Evolutionary conservation across 2,797 vertebrate species (phyloP), one percentile per base, ranked within the genome.

Genomic region (Menidia menidia): DNA sequence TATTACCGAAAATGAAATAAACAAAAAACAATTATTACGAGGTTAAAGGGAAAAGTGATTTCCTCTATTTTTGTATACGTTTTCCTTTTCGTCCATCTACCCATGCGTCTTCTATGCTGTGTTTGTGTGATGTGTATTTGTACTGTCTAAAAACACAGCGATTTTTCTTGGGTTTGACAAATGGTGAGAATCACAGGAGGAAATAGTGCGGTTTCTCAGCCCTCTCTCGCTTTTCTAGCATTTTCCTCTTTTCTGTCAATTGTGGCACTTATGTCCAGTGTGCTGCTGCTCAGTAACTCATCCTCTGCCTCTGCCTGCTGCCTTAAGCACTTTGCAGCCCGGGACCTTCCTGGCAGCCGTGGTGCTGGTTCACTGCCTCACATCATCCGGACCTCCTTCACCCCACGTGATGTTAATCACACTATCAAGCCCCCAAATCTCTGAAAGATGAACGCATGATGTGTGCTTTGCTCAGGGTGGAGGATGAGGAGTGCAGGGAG

Each of bases 91-190:
- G 75, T 73, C 76, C 44, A 48, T 88, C 78, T 77, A 75, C 81
- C 80, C 61, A 65, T 13, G 52, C 80, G 61, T 77, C 67, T 59
- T 73, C 64, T 60, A 25, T 25, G 7, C 69, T 48, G 84, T 48
- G 84, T 93, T 91, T 89, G 87, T 88, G 90, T 92, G 88, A 91
- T 89, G 35, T 82, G 87, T 86, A 92, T 89, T 89, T 90, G 64
- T 77, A 77, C 32, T 72, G 71, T 89, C 84, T 78, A 83, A 88
- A 84, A 78, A 60, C 41, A 82, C 80, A 32, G 73, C 82, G 65
- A 60, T 54, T 87, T 89, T 91, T 87, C 65, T 84, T 78, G 79
- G 74, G 56, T 86, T 85, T 88, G 81, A 91, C 85, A 69, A 54
- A 88, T 88, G 55, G 60, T 54, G 71, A 64, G 68, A 43, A 65